Base-by-base conservation (phyloP, 2,888 invertebrate species). In the Lasioglossum malachurum region DNA sequence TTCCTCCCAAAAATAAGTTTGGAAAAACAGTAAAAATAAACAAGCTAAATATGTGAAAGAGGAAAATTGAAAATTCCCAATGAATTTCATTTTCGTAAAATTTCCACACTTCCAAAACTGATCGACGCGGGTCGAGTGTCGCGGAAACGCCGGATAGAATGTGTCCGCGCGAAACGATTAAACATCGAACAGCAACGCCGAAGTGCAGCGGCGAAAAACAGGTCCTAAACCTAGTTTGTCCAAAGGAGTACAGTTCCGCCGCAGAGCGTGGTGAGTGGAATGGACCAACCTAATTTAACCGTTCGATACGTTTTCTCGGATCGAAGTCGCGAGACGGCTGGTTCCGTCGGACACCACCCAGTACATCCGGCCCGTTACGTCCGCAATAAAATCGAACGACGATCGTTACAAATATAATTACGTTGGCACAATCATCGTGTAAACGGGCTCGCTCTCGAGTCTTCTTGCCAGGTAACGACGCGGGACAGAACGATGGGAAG, bases 371-470 rank as follows among this genome's bases (percentile, higher is more conserved):
- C 0, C 69, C 4, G 38, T 38, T 38, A 69, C 69, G 69, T 69
- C 38, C 69, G 69, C 38, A 69, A 69, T 69, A 69, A 69, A 69
- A 69, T 69, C 69, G 38, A 69, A 69, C 69, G 69, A 38, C 69
- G 38, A 69, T 69, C 69, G 69, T 69, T 69, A 69, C 69, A 35
- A 69, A 69, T 69, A 69, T 69, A 69, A 69, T 69, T 69, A 69
- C 69, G 38, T 38, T 38, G 69, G 69, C 35, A 69, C 69, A 69
- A 38, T 69, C 69, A 38, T 69, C 38, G 69, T 69, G 69, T 69
- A 69, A 69, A 69, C 69, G 69, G 38, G 69, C 69, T 35, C 69
- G 69, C 69, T 35, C 69, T 38, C 69, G 69, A 69, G 69, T 69
- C 69, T 69, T 38, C 69, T 64, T 64, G 69, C 35, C 69, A 69